phyloP scores from a whole-genome alignment of 1,140 invertebrate species.

The Pygmarrhopalites habei region DNA sequence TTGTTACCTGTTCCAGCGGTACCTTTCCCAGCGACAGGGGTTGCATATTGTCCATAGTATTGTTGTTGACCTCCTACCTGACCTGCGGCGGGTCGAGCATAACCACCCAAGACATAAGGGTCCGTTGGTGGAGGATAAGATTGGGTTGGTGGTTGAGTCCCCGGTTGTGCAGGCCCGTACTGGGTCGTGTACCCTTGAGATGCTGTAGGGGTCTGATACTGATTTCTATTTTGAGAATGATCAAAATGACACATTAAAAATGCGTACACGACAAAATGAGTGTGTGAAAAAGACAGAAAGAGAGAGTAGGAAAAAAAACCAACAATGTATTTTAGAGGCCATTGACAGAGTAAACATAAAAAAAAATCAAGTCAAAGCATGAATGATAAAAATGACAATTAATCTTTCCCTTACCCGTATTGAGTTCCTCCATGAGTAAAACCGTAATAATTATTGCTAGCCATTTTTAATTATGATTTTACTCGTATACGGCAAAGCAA shows the following conservation, averaged over 20 bases:
- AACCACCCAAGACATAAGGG: constrained; percentile 33
- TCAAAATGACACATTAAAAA: too few relatives aligned
- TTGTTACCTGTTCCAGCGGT: constrained; percentile 71
- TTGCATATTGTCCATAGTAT: constrained; percentile 27
- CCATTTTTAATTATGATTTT: too few relatives aligned
- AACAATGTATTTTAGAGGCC: too few relatives aligned
- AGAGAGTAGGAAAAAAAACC: too few relatives aligned
- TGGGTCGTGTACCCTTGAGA: constrained; percentile 19
- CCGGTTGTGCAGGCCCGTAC: constrained; percentile 18
- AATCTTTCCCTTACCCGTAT: constrained; percentile 67
- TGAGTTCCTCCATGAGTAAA: constrained; percentile 84
- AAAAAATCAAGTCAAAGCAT: too few relatives aligned
- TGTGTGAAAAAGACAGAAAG: too few relatives aligned
- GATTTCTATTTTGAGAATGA: constrained; percentile 9
- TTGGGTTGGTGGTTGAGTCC: constrained; percentile 1
- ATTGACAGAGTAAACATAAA: too few relatives aligned
- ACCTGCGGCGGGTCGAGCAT: constrained; percentile 31
- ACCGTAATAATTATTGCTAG: constrained; percentile 86
- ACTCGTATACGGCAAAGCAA: too few relatives aligned
- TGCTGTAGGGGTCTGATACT: constrained; percentile 11
- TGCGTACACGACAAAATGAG: too few relatives aligned
- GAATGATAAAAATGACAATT: too few relatives aligned
- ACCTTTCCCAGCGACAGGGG: constrained; percentile 56
- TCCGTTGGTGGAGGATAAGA: constrained; percentile 7
- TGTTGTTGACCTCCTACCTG: constrained; percentile 23